A percentile compares a stretch with the other conserved stretches of the same genome.
Conservation (phyloP, 2,888 invertebrate species). For the Liodrosophila aerea region DNA sequence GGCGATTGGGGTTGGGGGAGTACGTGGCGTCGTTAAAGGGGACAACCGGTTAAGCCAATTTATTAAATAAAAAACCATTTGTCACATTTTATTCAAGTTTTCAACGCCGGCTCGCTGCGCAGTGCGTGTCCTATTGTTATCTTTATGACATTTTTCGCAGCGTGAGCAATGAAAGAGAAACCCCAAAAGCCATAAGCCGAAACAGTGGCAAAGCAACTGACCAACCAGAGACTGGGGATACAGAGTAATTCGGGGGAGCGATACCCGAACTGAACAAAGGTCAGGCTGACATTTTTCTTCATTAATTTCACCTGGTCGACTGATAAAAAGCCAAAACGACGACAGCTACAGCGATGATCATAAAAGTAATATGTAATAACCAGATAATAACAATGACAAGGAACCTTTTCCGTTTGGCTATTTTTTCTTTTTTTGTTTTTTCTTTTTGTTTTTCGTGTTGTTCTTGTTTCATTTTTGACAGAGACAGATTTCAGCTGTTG, state of each 20-base stretch:
- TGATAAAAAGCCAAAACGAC: conserved; percentile 59
- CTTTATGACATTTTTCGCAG: conserved; percentile 64
- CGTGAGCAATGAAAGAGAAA: conserved; percentile 52
- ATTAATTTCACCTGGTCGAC: conserved; percentile 74
- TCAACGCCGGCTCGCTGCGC: conserved; percentile 42
- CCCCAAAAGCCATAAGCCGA: conserved; percentile 57
- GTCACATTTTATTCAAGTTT: conserved; percentile 76
- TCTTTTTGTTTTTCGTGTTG: background rate
- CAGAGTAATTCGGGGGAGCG: conserved; percentile 32
- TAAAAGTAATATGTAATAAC: conserved; percentile 56
- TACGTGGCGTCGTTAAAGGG: conserved; percentile 9
- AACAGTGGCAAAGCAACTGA: conserved; percentile 24
- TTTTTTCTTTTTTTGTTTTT: background rate
- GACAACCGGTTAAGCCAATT: conserved; percentile 74
- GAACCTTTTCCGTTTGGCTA: conserved; percentile 12
- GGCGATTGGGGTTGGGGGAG: background rate
- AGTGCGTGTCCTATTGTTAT: conserved; percentile 50
- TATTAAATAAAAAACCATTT: conserved; percentile 77
- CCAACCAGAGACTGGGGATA: conserved; percentile 27
- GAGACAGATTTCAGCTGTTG: conserved; percentile 28
- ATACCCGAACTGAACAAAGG: conserved; percentile 41
- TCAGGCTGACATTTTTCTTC: conserved; percentile 63
- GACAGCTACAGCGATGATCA: conserved; percentile 49
- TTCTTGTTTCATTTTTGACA: background rate
- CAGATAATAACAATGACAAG: conserved; percentile 59